Base-by-base conservation (phyloP, 2,888 invertebrate species). In the Standfussiana lucernea region DNA sequence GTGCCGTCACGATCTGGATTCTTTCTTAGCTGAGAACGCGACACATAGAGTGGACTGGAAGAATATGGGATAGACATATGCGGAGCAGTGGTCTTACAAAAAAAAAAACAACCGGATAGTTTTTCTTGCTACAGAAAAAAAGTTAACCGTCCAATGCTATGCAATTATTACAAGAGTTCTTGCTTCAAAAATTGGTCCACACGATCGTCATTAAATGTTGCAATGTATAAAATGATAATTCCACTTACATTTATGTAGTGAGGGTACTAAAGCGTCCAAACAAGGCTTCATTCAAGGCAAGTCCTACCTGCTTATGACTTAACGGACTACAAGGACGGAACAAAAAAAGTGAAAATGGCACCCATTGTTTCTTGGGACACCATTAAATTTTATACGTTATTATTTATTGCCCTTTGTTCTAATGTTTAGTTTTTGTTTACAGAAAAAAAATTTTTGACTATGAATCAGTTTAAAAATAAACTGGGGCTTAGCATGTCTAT, bases 291-390 rank as follows among this genome's bases (percentile, higher is more conserved):
- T 92, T 91, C 88, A 91, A 88, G 84, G 81, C 83, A 56, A 88
- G 80, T 75, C 86, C 88, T 94, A 94, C 94, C 95, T 94, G 94
- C 88, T 78, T 84, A 83, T 78, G 86, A 84, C 81, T 83, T 93
- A 94, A 94, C 93, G 94, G 94, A 83, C 88, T 86, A 77, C 91
- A 92, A 93, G 93, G 93, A 91, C 91, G 89, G 79, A 77, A 76
- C 75, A 83, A 92, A 92, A 93, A 93, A 91, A 88, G 88, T 86
- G 86, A 90, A 93, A 92, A 92, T 90, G 87, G 89, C 89, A 82
- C 72, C 93, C 93, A 94, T 95, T 95, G 94, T 95, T 93, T 89
- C 91, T 80, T 80, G 78, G 91, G 92, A 91, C 90, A 92, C 91
- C 91, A 93, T 94, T 91, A 93, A 93, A 91, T 86, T 92, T 92